Percentiles rank a stretch among this genome's conserved stretches.
Conservation (phyloP, 2,113 vertebrate genomes). For the Xerus inauris region DNA sequence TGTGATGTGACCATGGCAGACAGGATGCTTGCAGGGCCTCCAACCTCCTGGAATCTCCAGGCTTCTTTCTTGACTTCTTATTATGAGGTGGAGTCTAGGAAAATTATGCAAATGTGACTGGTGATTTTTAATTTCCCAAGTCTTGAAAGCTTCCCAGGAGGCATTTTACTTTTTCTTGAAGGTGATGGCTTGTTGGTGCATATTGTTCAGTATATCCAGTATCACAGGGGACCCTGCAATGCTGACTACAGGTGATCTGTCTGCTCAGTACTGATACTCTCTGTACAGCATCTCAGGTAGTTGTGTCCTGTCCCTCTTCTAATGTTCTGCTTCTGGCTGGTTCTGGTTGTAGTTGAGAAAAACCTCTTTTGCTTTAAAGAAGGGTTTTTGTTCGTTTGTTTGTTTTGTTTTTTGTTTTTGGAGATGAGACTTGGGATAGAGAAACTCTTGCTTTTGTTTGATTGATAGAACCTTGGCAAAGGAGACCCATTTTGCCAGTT, state of each 20-base stretch:
- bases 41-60: background rate
- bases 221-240: rapidly evolving
- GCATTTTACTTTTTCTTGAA: background rate
- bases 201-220: background rate
- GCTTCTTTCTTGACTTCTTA: background rate
- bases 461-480: constrained; percentile 49
- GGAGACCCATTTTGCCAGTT: constrained; percentile 39
- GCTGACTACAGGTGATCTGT: background rate
- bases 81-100: background rate
- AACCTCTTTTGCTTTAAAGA: background rate
- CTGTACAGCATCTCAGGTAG: background rate
- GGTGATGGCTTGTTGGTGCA: background rate
- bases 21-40: background rate
- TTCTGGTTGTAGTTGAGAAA: background rate
- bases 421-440: constrained; percentile 19
- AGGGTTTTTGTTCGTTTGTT: background rate
- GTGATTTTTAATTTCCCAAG: background rate
- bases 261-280: background rate
- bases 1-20: background rate
- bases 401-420: background rate
- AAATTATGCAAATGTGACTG: background rate
- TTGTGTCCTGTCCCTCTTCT: background rate
- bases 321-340: background rate
- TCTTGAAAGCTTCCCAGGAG: background rate
- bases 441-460: constrained; percentile 59